Evolutionary conservation across 2,113 vertebrate genomes (phyloP).

Genomic region (Cettia cetti): DNA sequence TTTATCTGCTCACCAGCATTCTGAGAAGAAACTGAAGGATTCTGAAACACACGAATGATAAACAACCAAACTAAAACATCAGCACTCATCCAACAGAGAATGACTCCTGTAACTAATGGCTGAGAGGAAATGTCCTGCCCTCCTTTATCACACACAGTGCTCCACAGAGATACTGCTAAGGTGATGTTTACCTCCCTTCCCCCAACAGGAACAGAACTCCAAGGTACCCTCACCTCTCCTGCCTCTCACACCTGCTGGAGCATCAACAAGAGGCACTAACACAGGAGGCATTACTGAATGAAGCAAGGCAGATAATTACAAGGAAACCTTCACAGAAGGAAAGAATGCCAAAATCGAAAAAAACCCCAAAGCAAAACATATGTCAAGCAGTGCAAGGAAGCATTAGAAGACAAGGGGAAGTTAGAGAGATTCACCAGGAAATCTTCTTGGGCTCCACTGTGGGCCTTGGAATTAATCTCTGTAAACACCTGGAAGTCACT

Average conservation of each 20-base stretch:
- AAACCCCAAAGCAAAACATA: background rate
- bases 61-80: background rate
- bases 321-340: too few relatives aligned
- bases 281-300: background rate
- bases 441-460: background rate
- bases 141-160: background rate
- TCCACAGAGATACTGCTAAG: background rate
- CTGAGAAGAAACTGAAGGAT: background rate
- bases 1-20: background rate
- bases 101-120: background rate
- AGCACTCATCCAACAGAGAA: background rate
- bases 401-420: background rate
- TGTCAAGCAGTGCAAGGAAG: too few relatives aligned
- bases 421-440: background rate
- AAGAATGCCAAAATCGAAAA: accelerated
- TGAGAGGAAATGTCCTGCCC: background rate
- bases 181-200: background rate
- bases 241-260: background rate
- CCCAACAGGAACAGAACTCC: background rate
- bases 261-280: background rate
- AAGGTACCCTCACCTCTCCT: background rate
- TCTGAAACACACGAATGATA: background rate
- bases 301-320: too few relatives aligned
- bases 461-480: background rate
- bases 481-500: background rate